Evolutionary conservation across 2,888 invertebrate species (phyloP), one percentile per base, ranked within the genome.

Genomic region (Homarus gammarus): DNA sequence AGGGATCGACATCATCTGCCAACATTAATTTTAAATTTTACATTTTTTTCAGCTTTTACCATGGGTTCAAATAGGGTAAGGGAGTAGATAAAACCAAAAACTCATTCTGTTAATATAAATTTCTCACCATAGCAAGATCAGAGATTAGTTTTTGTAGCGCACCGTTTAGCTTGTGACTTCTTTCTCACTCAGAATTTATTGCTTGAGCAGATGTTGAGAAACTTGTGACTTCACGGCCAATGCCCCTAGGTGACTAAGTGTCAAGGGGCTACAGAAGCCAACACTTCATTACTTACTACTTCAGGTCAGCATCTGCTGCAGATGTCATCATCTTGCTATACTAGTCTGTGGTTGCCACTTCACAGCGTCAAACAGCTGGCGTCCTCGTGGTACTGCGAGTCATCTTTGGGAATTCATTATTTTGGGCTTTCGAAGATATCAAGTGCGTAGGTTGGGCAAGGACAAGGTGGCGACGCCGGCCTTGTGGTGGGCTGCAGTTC

Each of bases 11-110:
- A 27, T 36, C 22, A 15, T 79, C 38, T 79, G 33, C 51, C 61
- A 61, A 79, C 61, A 61, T 79, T 78, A 27, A 49, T 51, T 56
- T 61, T 18, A 56, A 64, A 64, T 64, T 64, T 64, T 27, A 64
- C 61, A 27, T 64, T 27, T 64, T 64, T 64, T 27, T 6, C 3
- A 3, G 27, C 5, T n/a, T n/a, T 64, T 64, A 6, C 10, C 27
- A 0, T 8, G 3, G 61, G 27, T 5, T 64, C 61, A 64, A 56
- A 56, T 56, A 56, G 51, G 51, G 10, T 15, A 8, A 56, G 18
- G 51, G 12, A 12, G 3, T 64, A 27, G 12, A 64, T 27, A 64
- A 27, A 64, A 64, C n/a, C 61, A 5, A 27, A 64, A 61, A 64
- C 44, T 64, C n/a, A 27, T 64, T 27, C 12, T 64, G 44, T 56